Evolutionary conservation across 2,113 vertebrate genomes (phyloP), one percentile per base, ranked within the genome.

Genomic region (Apteryx owenii): DNA sequence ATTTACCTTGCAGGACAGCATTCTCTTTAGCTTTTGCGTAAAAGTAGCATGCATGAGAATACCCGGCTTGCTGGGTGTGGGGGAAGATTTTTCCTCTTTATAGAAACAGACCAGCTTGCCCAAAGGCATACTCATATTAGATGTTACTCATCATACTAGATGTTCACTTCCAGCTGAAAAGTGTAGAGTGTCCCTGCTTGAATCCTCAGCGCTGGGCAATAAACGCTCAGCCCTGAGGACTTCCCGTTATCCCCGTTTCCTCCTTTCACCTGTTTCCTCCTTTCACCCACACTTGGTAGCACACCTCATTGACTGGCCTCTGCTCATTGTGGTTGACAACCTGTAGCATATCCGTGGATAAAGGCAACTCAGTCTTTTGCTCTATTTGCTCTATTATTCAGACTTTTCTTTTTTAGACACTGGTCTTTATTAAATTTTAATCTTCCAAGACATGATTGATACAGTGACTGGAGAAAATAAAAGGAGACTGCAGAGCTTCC

Each of bases 351-450:
- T 38, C 51, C 44, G 33, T 54, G 42, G 40, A 54, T 25, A 92
- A 89, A 94, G 12, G 62, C 58, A 79, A 51, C 50, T 72, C 62
- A 23, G 25, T 20, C 66, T 66, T 91, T 90, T 31, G 21, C 54
- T 91, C 75, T 54, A 31, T 81, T 84, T 93, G 58, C 75, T 95
- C 68, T 84, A 40, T 93, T 93, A 93, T 93, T 94, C 79, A 81
- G 81, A 22, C 28, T 95, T 92, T 96, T 81, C 61, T 79, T 80
- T 95, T 96, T 96, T 81, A 84, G 75, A 76, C 60, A 40, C 61
- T 58, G 53, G 17, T 85, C 81, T 82, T 92, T 84, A 91, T 97
- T 88, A 96, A 96, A 94, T 81, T 93, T 96, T 96, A 89, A 96
- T 94, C 81, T 89, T 86, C 56, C 0, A 22, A 84, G 93, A 84